Evolutionary conservation across 2,113 vertebrate genomes (phyloP).

Genomic region (Penelope pileata): DNA sequence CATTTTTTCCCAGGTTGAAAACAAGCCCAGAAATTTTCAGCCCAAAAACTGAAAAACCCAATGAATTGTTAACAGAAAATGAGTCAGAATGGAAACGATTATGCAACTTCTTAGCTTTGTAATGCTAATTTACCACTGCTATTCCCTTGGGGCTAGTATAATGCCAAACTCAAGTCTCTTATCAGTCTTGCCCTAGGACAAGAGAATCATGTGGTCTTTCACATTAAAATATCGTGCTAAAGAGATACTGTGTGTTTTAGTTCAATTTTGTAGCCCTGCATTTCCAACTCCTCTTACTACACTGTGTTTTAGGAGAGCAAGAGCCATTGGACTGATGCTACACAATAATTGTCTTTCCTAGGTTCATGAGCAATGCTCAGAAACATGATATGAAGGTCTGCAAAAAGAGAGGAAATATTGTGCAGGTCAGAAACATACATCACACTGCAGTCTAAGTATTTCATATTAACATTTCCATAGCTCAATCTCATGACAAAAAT

Average conservation of each 20-base stretch:
- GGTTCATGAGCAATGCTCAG: neutral
- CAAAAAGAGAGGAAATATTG: neutral
- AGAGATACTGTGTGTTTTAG: neutral
- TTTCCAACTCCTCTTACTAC: neutral
- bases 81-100: neutral
- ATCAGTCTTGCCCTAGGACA: neutral
- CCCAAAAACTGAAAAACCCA: slow-evolving; percentile 1
- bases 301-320: neutral
- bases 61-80: neutral
- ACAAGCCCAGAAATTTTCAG: neutral
- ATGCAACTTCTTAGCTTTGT: slow-evolving; percentile 5
- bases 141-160: neutral
- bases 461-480: neutral
- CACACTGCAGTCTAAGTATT: rapidly evolving
- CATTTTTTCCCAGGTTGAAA: neutral
- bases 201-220: neutral
- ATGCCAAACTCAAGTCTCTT: neutral
- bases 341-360: neutral
- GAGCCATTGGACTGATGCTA: neutral
- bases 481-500: neutral
- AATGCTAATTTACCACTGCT: slow-evolving; percentile 20
- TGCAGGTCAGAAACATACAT: neutral
- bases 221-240: neutral
- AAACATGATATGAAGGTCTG: neutral
- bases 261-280: neutral